Base-by-base conservation (phyloP, 2,888 invertebrate species). In the Oeneis ivallda region DNA sequence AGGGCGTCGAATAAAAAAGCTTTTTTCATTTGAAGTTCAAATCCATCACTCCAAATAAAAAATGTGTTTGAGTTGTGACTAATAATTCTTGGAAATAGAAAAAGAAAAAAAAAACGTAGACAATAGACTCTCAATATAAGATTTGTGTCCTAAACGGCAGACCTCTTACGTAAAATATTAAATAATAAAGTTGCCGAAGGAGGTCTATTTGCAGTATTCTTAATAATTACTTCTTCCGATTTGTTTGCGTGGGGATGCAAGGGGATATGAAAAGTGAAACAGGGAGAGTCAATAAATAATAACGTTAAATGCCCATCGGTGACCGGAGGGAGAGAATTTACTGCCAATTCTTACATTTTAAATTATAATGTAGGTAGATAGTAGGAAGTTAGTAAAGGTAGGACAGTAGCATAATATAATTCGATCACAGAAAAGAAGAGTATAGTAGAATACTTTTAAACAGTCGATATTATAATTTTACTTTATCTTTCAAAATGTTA, bases 221-320 rank as follows among this genome's bases (percentile, higher is more conserved):
- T 88, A 89, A 90, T 91, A 89, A 91, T 90, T 90, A 91, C 88
- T 86, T 90, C 83, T 88, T 89, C 86, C 86, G 86, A 85, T 89
- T 89, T 90, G 86, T 90, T 91, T 89, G 85, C 85, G 71, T 75
- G 76, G 77, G 72, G 74, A 75, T 74, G 73, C 73, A 74, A 80
- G 82, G 80, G 87, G 87, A 74, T 79, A 79, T 85, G 87, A 84
- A 88, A 85, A 85, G 84, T 84, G 86, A 86, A 83, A 79, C 81
- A 79, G 84, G 82, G 84, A 76, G 84, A 76, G 86, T 86, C 89
- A 86, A 90, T 90, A 92, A 90, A 90, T 90, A 91, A 91, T 92
- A 91, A 89, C 86, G 83, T 83, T 84, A 85, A 89, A 86, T 85
- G 86, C 80, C 84, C 84, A 79, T 79, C 80, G 85, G 80, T 85